Conservation (phyloP, 1,140 invertebrate species). For the Neodiprion virginianus region DNA sequence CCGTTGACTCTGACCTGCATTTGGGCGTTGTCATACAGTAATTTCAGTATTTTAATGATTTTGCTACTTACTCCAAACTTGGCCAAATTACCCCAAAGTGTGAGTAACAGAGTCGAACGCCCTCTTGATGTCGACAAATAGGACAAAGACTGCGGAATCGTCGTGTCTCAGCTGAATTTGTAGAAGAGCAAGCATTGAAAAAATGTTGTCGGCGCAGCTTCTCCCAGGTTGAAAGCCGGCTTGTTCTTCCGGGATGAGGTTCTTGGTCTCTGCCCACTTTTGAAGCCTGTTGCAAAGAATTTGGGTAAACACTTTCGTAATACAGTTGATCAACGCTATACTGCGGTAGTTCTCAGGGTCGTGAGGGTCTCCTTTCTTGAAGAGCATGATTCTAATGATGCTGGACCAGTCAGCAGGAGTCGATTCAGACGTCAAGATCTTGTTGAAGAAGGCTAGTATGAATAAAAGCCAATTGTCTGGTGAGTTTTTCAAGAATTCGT, state of each 20-base stretch:
- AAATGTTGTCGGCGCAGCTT: slow-evolving; percentile 33
- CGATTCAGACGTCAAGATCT: slow-evolving; percentile 15
- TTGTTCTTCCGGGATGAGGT: slow-evolving; percentile 32
- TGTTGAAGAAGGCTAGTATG: slow-evolving; percentile 19
- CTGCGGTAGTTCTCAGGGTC: slow-evolving; percentile 37
- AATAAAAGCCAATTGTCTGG: slow-evolving; percentile 17
- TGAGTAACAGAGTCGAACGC: not conserved
- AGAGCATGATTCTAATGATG: slow-evolving; percentile 15
- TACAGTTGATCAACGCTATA: slow-evolving; percentile 32
- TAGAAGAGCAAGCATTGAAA: slow-evolving; percentile 1
- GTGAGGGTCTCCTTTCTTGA: slow-evolving; percentile 38
- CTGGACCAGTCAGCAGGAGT: slow-evolving; percentile 17
- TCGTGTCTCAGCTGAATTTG: too few relatives aligned
- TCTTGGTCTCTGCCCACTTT: slow-evolving; percentile 28
- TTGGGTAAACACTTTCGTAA: slow-evolving; percentile 34
- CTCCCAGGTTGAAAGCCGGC: slow-evolving; percentile 30
- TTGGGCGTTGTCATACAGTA: not conserved
- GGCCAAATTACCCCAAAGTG: slow-evolving; percentile 1
- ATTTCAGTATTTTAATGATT: slow-evolving; percentile 17
- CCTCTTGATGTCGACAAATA: too few relatives aligned
- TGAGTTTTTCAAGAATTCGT: slow-evolving; percentile 27
- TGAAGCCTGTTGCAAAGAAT: slow-evolving; percentile 28
- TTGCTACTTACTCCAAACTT: slow-evolving; percentile 8
- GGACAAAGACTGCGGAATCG: too few relatives aligned
- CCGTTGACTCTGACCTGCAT: slow-evolving; percentile 3